A percentile compares a stretch with the other conserved stretches of the same genome.
These are phyloP conservation scores for Dendroctonus valens DNA, from an alignment of 1,140 invertebrate species.

Conservation along the genomic window DNA sequence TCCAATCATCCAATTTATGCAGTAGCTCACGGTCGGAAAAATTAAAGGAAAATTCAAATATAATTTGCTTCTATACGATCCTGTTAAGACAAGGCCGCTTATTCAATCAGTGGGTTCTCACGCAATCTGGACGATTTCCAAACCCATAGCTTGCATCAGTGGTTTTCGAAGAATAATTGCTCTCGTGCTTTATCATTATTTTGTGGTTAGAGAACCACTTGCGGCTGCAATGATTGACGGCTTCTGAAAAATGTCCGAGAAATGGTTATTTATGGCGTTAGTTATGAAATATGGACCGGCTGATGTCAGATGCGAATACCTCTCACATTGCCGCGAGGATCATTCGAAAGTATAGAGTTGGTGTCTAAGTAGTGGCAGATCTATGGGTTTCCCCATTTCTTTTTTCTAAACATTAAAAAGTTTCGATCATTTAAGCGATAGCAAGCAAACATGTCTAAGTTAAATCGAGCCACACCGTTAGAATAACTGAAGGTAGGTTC, in stretches of 20 bases:
- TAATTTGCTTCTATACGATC: too few species aligned
- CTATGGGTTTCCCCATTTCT: too few species aligned
- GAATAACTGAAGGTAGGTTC: too few species aligned
- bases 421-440: too few species aligned
- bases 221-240: slow-evolving; percentile 14
- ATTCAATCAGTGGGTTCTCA: slow-evolving; percentile 21
- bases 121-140: slow-evolving; percentile 8
- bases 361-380: too few species aligned
- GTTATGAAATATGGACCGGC: slow-evolving; percentile 24
- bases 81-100: too few species aligned
- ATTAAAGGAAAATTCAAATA: too few species aligned
- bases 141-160: slow-evolving; percentile 18
- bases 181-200: slow-evolving; percentile 31
- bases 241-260: slow-evolving; percentile 30
- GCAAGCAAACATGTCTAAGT: too few species aligned
- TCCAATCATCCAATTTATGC: too few species aligned
- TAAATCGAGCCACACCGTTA: too few species aligned
- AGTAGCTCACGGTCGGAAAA: too few species aligned
- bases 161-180: slow-evolving; percentile 24
- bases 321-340: slow-evolving; percentile 2
- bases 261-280: slow-evolving; percentile 28
- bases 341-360: background rate
- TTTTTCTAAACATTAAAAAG: too few species aligned
- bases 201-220: slow-evolving; percentile 24
- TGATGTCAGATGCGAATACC: slow-evolving; percentile 16